Evolutionary conservation across 2,797 vertebrate genomes (phyloP).

Genomic region (Gorsachius magnificus): DNA sequence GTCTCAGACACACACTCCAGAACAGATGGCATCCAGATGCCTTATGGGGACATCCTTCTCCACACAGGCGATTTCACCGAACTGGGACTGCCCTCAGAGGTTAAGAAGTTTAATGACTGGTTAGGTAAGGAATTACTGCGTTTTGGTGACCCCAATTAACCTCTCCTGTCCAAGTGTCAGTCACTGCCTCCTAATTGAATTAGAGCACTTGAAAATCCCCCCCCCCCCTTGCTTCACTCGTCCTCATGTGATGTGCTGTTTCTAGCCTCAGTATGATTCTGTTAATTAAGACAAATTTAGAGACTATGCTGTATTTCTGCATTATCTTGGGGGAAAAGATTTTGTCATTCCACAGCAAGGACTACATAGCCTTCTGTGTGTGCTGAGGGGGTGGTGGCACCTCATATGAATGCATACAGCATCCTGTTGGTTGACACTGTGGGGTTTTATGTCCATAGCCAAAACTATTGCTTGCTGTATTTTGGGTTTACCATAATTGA

Average conservation of each 20-base stretch:
- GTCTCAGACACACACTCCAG: slow-evolving; percentile 97
- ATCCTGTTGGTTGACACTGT: neutral
- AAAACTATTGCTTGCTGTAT: neutral
- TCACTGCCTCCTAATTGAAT: slow-evolving; percentile 83
- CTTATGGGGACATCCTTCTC: slow-evolving; percentile 96
- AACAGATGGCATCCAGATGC: slow-evolving; percentile 99
- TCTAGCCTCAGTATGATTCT: slow-evolving; percentile 68
- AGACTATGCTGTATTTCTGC: slow-evolving; percentile 63
- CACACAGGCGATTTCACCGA: slow-evolving; percentile 98
- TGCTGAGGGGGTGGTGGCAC: neutral
- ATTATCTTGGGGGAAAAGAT: slow-evolving; percentile 21
- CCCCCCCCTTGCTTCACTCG: neutral
- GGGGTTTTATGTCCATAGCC: neutral
- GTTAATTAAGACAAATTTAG: slow-evolving; percentile 75
- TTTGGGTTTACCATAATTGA: neutral
- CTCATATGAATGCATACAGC: accelerated
- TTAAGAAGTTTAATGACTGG: slow-evolving; percentile 99
- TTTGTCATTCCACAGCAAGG: neutral
- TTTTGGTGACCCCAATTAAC: slow-evolving; percentile 84
- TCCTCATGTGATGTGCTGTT: slow-evolving; percentile 60
- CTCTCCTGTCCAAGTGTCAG: slow-evolving; percentile 77
- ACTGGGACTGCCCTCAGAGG: slow-evolving; percentile 96
- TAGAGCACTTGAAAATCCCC: slow-evolving; percentile 72
- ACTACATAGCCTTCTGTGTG: neutral
- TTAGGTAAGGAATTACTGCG: slow-evolving; percentile 90